Percentiles rank a stretch among this genome's conserved stretches.
These are phyloP conservation scores for Bombus balteatus DNA, from an alignment of 1,140 invertebrate genomes.

Conservation along the genomic window DNA sequence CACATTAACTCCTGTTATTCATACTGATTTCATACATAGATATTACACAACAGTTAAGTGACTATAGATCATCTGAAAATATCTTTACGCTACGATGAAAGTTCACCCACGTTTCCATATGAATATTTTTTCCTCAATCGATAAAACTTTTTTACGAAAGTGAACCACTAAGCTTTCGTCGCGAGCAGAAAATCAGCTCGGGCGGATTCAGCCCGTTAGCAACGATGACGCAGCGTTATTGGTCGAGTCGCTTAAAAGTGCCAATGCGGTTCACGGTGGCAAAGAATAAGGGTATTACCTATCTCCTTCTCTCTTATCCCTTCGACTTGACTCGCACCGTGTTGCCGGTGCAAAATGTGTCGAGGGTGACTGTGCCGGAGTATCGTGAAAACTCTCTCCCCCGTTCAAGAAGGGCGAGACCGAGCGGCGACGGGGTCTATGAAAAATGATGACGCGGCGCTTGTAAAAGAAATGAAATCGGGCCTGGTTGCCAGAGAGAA, in stretches of 20 bases:
- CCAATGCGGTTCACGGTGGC: conserved; percentile 60
- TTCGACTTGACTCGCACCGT: conserved; percentile 3
- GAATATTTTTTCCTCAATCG: neutral
- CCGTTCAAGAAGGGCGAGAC: conserved; percentile 52
- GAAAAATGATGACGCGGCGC: conserved; percentile 82
- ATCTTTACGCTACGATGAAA: neutral
- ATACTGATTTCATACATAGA: no score
- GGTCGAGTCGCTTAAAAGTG: conserved; percentile 59
- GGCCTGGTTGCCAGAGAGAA: conserved; percentile 66
- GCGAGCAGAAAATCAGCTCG: neutral
- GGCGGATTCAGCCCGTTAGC: conserved; percentile 53
- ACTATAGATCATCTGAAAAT: neutral
- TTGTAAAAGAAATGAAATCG: conserved; percentile 82
- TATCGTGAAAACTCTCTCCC: conserved; percentile 73
- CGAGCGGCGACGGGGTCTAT: conserved; percentile 71
- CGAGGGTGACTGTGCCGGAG: conserved; percentile 52
- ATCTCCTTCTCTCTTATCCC: conserved; percentile 32
- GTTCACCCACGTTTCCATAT: neutral
- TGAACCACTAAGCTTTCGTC: neutral
- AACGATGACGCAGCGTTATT: conserved; percentile 62
- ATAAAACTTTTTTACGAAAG: neutral
- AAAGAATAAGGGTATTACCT: conserved; percentile 59
- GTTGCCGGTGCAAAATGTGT: conserved; percentile 56
- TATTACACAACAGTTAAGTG: neutral
- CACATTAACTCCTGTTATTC: neutral